Percentiles rank a stretch among this genome's conserved stretches.
Evolutionary conservation across 2,888 invertebrate species (phyloP).

Genomic region (Darwinula stevensoni): DNA sequence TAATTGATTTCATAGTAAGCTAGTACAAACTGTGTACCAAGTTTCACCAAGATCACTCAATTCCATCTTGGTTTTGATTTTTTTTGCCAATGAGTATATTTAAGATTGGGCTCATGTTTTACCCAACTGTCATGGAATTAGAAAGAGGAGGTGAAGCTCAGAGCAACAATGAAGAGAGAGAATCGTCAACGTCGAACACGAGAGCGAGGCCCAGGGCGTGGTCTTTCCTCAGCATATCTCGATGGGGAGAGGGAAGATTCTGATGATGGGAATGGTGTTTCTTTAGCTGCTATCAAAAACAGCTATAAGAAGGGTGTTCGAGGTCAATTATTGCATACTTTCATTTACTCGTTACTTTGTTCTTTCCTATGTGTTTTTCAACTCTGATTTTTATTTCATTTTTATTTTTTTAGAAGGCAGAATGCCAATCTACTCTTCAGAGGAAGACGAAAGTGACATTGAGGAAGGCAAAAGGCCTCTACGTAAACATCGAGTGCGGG

Average conservation of each 20-base stretch:
- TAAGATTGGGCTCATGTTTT: no score
- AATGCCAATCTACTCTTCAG: conserved; percentile 48
- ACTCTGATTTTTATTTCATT: conserved; percentile 1
- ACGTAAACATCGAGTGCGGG: conserved; percentile 39
- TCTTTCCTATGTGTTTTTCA: no score
- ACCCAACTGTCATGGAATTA: no score
- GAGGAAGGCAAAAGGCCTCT: conserved; percentile 23
- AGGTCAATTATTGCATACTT: no score
- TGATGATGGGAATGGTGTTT: conserved; percentile 78
- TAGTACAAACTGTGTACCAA: no score
- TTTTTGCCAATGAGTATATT: no score
- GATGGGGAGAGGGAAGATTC: conserved; percentile 41
- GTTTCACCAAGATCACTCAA: no score
- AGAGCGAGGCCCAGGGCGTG: conserved; percentile 21
- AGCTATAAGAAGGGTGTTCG: conserved; percentile 42
- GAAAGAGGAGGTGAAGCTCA: conserved; percentile 88
- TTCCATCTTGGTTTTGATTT: no score
- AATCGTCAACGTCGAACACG: conserved; percentile 25
- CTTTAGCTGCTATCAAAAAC: conserved; percentile 75
- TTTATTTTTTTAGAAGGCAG: conserved; percentile 3
- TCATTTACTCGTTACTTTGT: no score
- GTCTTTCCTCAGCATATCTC: conserved; percentile 21
- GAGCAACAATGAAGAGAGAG: conserved; percentile 51
- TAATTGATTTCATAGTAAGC: no score
- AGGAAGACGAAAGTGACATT: conserved; percentile 38